A percentile compares a stretch with the other conserved stretches of the same genome.
Evolutionary conservation across 2,797 vertebrate species (phyloP).

Genomic region (Sternotherus odoratus): DNA sequence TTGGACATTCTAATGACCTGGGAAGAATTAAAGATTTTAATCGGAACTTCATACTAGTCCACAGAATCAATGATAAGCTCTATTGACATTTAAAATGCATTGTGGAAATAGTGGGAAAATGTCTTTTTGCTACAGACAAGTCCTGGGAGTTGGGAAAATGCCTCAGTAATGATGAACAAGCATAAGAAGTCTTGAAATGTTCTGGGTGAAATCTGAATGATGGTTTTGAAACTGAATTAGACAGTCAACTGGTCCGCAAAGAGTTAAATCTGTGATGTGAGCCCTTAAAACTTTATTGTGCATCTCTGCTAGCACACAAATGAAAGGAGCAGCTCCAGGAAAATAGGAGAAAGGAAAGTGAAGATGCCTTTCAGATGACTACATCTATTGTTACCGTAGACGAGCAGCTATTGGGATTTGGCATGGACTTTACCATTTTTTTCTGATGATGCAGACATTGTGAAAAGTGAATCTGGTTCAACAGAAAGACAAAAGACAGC

Average conservation of each 20-base stretch:
- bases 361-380: background rate
- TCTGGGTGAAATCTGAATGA: background rate
- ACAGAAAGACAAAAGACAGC: background rate
- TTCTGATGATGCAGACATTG: background rate
- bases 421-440: background rate
- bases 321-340: background rate
- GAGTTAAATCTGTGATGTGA: background rate
- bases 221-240: background rate
- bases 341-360: background rate
- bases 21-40: background rate
- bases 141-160: background rate
- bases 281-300: background rate
- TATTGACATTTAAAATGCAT: background rate
- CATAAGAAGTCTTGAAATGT: background rate
- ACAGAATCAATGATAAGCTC: background rate
- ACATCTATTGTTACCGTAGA: background rate
- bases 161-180: background rate
- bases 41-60: background rate
- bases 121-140: background rate
- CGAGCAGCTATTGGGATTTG: background rate
- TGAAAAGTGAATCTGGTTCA: background rate
- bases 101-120: background rate
- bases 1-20: background rate
- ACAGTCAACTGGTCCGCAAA: background rate
- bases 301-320: background rate